Evolutionary conservation across 92 coral and sea anemone genomes (phyloP).

Genomic region (Phymanthus crucifer): DNA sequence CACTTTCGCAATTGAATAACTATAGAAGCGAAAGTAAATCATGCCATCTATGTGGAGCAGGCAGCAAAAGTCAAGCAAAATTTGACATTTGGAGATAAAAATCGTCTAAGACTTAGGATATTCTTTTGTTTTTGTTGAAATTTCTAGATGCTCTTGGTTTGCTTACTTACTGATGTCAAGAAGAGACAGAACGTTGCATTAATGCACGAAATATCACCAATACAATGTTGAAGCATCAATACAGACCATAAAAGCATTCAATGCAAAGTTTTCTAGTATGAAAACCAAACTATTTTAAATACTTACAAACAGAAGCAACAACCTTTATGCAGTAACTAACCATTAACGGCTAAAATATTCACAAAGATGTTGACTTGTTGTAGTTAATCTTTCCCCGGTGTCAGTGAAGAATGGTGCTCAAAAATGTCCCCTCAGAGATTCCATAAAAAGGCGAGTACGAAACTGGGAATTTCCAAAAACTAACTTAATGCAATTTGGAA

Average conservation of each 20-base stretch:
- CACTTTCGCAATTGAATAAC: not conserved
- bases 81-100: not conserved
- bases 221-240: not conserved
- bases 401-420: not conserved
- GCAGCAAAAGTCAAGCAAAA: not conserved
- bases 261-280: not conserved
- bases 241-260: not conserved
- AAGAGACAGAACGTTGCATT: not conserved
- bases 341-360: not conserved
- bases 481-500: not conserved
- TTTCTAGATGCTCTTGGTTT: not conserved
- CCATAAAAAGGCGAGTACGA: not conserved
- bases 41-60: not conserved
- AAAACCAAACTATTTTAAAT: not conserved
- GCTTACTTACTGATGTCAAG: not conserved
- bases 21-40: conserved; percentile 1
- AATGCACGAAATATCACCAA: not conserved
- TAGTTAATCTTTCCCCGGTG: not conserved
- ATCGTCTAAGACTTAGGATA: not conserved
- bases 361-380: not conserved
- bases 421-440: not conserved
- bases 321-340: not conserved
- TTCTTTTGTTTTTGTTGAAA: not conserved
- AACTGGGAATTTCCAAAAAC: not conserved
- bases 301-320: not conserved